A percentile compares a stretch with the other conserved stretches of the same genome.
phyloP scores from a whole-genome alignment of 2,113 vertebrate species.

The Pipra filicauda region DNA sequence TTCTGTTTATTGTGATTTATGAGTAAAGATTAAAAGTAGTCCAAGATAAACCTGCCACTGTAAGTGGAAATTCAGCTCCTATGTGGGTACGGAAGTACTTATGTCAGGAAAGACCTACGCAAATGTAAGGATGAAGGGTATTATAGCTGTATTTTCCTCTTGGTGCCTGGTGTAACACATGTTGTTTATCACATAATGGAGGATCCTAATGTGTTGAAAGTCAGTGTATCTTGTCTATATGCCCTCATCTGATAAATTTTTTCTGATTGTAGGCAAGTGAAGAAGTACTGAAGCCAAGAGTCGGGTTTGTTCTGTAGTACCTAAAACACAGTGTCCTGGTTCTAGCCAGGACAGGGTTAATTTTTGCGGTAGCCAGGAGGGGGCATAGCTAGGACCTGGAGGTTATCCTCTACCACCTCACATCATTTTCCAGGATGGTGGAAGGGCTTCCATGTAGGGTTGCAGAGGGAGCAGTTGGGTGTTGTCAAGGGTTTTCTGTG shows the following conservation, averaged over 20 bases:
- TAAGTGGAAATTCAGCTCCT: neutral
- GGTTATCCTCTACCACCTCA: neutral
- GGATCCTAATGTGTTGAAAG: neutral
- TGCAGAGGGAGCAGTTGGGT: too few relatives aligned
- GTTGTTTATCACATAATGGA: neutral
- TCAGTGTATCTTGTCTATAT: neutral
- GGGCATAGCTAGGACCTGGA: neutral
- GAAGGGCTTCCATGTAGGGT: neutral
- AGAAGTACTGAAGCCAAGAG: neutral
- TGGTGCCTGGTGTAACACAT: neutral
- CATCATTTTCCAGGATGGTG: neutral
- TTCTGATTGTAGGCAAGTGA: neutral
- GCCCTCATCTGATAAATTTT: neutral
- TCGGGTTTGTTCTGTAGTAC: neutral
- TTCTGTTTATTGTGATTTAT: constrained; percentile 19
- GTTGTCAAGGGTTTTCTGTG: neutral
- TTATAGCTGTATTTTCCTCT: neutral
- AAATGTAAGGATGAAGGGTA: neutral
- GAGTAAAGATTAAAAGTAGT: constrained; percentile 16
- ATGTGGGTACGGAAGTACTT: neutral
- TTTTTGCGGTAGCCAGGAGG: neutral
- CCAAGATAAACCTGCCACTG: constrained; percentile 1
- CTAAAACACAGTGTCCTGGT: neutral
- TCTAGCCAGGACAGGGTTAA: neutral
- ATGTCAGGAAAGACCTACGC: neutral